Evolutionary conservation across 2,113 vertebrate species (phyloP).

Genomic region (Capreolus pygargus): DNA sequence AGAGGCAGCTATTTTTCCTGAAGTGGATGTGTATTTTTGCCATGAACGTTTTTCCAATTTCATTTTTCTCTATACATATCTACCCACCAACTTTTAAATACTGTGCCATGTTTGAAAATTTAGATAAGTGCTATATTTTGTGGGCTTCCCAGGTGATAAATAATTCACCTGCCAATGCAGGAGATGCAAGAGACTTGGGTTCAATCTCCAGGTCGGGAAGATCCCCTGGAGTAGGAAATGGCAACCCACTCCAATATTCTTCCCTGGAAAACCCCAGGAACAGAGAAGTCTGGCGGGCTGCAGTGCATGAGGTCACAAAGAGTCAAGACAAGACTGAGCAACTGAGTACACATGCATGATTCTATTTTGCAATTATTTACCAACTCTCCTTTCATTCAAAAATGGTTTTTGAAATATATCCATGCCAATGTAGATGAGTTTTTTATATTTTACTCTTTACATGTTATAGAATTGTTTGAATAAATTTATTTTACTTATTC

Average conservation of each 20-base stretch:
- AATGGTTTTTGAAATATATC: neutral
- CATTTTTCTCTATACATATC: neutral
- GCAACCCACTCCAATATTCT: neutral
- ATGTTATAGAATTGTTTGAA: neutral
- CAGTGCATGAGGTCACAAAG: neutral
- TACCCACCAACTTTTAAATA: neutral
- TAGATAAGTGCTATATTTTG: neutral
- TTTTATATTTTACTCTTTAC: neutral
- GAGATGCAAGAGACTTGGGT: neutral
- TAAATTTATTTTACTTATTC: neutral
- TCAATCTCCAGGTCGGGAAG: neutral
- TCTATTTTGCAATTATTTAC: neutral
- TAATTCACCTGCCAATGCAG: neutral
- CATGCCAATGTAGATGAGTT: neutral
- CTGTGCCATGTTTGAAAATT: neutral
- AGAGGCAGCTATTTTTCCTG: neutral
- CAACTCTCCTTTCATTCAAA: neutral
- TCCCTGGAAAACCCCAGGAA: neutral
- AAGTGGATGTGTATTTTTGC: neutral
- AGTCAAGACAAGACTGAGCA: neutral
- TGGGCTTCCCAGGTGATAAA: neutral
- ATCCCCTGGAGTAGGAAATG: neutral
- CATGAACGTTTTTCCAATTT: neutral
- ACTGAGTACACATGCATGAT: neutral
- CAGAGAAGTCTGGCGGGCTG: fast-evolving